Evolutionary conservation across 1,140 invertebrate genomes (phyloP), one percentile per base, ranked within the genome.

Genomic region (Odontomachus brunneus): DNA sequence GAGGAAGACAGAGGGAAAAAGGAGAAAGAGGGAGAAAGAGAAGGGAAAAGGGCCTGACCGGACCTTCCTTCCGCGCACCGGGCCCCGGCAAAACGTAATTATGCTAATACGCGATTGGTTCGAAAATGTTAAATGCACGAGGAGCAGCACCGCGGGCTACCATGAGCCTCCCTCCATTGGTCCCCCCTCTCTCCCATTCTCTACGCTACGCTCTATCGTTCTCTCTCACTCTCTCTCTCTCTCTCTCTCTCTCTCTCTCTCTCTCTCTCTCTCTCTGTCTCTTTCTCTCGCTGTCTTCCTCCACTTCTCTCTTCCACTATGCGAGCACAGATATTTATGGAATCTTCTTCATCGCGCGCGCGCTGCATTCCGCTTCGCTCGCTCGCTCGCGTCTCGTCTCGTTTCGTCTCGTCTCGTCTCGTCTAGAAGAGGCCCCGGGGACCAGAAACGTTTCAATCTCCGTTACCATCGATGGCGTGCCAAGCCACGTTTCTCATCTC

Each of bases 41-140:
- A 73, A 57, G 48, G 15, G 67, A 81, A 74, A 60, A 83, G 44
- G 59, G 62, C 71, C 49, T 66, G 55, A 55, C 67, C 48, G 78
- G 74, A 60, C 84, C 84, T 89, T 86, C 82, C 85, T 85, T 89
- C 84, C 88, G 67, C 82, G 85, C 84, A 84, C 78, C 86, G 80
- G 85, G 76, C 85, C 84, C 78, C 84, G 81, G 89, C 86, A 89
- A 92, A 93, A 91, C 88, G 92, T 91, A 93, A 93, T 93, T 93
- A 93, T 93, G 93, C 91, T 93, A 93, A 93, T 93, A 92, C 91
- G 85, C 91, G 92, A 93, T 93, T 93, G 92, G 93, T 88, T 91
- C 88, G 91, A 93, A 91, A 90, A 92, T 92, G 90, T 90, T 91
- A 88, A 91, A 91, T 88, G 89, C 90, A 90, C 88, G 80, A 87